Evolutionary conservation across 2,888 invertebrate species (phyloP).

Genomic region (Caenorhabditis sp.): DNA sequence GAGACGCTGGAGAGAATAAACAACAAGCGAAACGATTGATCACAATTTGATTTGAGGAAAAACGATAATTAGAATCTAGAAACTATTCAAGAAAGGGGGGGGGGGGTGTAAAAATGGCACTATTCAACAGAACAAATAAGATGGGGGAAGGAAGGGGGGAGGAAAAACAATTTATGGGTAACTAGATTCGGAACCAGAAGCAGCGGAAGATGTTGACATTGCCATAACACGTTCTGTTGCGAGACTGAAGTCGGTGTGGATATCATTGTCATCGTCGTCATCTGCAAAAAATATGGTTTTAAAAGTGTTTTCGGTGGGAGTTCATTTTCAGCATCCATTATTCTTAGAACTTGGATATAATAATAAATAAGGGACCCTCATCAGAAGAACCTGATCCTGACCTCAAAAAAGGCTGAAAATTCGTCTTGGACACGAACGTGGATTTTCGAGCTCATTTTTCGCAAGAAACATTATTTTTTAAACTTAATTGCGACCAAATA

Average conservation of each 20-base stretch:
- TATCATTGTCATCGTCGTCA: conserved; percentile 30
- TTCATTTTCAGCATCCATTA: no score
- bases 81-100: conserved; percentile 9
- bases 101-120: conserved; percentile 29
- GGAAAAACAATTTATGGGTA: conserved; percentile 8
- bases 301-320: not conserved
- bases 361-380: no score
- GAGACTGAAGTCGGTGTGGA: conserved; percentile 22
- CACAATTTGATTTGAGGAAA: not conserved
- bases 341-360: no score
- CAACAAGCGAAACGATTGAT: not conserved
- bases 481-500: no score
- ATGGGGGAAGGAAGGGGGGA: no score
- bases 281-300: conserved; percentile 20
- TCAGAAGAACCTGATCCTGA: no score
- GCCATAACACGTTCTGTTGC: conserved; percentile 31
- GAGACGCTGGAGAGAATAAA: not conserved
- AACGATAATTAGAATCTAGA: conserved; percentile 22
- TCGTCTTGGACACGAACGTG: no score
- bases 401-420: no score
- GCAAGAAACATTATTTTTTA: no score
- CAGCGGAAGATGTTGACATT: conserved; percentile 10
- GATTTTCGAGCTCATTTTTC: no score
- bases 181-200: conserved; percentile 9
- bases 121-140: conserved; percentile 4